Percentiles rank a stretch among this genome's conserved stretches.
These are phyloP conservation scores for Tigriopus japonicus DNA, from an alignment of 1,140 invertebrate genomes.

Conservation along the genomic window DNA sequence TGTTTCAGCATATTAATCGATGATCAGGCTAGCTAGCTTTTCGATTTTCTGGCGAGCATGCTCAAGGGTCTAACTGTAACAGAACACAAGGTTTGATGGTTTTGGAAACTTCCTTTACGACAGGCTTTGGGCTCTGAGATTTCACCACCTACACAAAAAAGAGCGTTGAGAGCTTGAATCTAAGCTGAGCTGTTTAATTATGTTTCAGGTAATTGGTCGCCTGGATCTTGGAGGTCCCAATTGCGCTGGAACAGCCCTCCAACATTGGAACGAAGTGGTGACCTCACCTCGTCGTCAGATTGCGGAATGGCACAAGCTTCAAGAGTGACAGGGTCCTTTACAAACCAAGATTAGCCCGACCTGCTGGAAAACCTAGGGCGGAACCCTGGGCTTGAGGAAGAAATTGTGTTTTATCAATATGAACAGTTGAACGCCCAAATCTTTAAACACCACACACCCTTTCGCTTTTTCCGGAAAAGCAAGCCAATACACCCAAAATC, in stretches of 20 bases:
- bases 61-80: not conserved
- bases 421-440: too few species aligned
- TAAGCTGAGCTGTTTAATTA: constrained; percentile 13
- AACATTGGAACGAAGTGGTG: constrained; percentile 91
- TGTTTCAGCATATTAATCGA: too few species aligned
- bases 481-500: too few species aligned
- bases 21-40: too few species aligned
- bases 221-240: constrained; percentile 57
- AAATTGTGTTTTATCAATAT: too few species aligned
- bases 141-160: not conserved
- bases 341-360: too few species aligned
- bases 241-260: constrained; percentile 51
- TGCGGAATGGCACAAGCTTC: constrained; percentile 92
- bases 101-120: not conserved
- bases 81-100: not conserved
- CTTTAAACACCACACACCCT: too few species aligned
- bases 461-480: too few species aligned
- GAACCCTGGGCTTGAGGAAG: too few species aligned
- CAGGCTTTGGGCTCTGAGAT: not conserved
- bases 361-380: too few species aligned
- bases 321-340: constrained; percentile 39
- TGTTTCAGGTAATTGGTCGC: constrained; percentile 71
- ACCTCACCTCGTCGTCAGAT: constrained; percentile 90
- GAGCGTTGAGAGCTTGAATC: constrained; percentile 2
- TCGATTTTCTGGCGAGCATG: too few species aligned